Evolutionary conservation across 23 tunicate species (phyloP).

Genomic region (Trididemnum clinides): DNA sequence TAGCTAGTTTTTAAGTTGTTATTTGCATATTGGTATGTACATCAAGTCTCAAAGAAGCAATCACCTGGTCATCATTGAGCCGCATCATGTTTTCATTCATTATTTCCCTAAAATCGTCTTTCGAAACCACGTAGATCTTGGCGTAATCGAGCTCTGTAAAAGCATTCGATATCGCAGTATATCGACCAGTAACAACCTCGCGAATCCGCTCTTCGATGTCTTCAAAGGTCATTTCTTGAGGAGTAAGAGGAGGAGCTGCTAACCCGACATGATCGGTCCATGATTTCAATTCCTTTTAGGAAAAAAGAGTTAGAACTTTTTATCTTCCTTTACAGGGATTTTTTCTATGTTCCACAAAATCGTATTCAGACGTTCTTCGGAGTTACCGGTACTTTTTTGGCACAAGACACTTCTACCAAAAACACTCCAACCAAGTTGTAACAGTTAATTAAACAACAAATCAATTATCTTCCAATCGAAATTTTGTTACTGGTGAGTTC

Average conservation of each 20-base stretch:
- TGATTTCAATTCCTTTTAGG: slow-evolving; percentile 47
- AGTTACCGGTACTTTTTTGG: too few species aligned
- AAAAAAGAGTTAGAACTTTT: not conserved
- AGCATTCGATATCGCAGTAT: slow-evolving; percentile 34
- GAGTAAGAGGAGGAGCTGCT: slow-evolving; percentile 60
- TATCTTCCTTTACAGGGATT: not conserved
- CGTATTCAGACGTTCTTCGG: too few species aligned
- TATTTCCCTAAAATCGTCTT: slow-evolving; percentile 75
- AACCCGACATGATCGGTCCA: slow-evolving; percentile 84
- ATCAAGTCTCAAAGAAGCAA: too few species aligned
- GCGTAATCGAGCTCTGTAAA: slow-evolving; percentile 88
- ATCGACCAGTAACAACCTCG: slow-evolving; percentile 81
- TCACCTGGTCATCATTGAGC: slow-evolving; percentile 72
- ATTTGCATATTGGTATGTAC: too few species aligned
- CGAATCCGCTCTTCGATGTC: slow-evolving; percentile 72
- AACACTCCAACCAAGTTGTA: too few species aligned
- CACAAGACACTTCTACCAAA: too few species aligned
- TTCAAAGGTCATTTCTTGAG: slow-evolving; percentile 40
- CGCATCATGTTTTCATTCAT: slow-evolving; percentile 74
- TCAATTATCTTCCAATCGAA: too few species aligned
- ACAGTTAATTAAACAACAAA: too few species aligned
- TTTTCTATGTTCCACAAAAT: too few species aligned
- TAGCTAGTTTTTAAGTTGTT: too few species aligned
- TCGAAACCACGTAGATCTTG: slow-evolving; percentile 81
- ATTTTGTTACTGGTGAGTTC: too few species aligned